Percentiles rank a stretch among this genome's conserved stretches.
These are phyloP conservation scores for Synergus laeviventris DNA, from an alignment of 2,888 invertebrate genomes.

Conservation along the genomic window DNA sequence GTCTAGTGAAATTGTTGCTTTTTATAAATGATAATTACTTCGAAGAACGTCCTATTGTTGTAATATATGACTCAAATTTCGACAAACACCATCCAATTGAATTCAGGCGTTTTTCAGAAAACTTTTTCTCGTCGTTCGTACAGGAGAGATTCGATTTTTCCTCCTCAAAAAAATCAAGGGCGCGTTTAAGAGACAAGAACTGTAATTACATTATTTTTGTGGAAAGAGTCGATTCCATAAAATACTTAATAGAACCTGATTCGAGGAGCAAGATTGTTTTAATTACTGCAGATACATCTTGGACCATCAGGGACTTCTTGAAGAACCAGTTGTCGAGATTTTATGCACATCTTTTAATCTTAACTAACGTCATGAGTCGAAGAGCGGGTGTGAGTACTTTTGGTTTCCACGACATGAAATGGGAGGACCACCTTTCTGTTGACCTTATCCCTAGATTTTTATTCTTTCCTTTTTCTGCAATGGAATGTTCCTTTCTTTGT, in stretches of 20 bases:
- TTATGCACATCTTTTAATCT: slow-evolving; percentile 84
- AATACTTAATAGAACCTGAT: slow-evolving; percentile 81
- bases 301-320: slow-evolving; percentile 86
- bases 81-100: slow-evolving; percentile 44
- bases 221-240: slow-evolving; percentile 80
- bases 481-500: background rate
- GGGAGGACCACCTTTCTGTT: background rate
- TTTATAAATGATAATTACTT: slow-evolving; percentile 38
- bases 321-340: slow-evolving; percentile 80
- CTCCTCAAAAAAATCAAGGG: background rate
- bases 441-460: background rate
- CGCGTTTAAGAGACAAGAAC: slow-evolving; percentile 75
- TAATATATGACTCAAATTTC: slow-evolving; percentile 47
- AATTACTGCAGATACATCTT: slow-evolving; percentile 84
- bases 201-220: slow-evolving; percentile 83
- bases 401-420: slow-evolving; percentile 14
- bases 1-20: slow-evolving; percentile 43
- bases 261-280: slow-evolving; percentile 82
- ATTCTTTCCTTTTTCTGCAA: background rate
- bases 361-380: slow-evolving; percentile 81
- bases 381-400: slow-evolving; percentile 58
- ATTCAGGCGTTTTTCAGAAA: slow-evolving; percentile 37
- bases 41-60: slow-evolving; percentile 33
- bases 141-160: slow-evolving; percentile 42
- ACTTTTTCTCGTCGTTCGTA: background rate